These are phyloP conservation scores for Bugulina stolonifera DNA, from an alignment of 2,888 invertebrate genomes.

Conservation along the genomic window DNA sequence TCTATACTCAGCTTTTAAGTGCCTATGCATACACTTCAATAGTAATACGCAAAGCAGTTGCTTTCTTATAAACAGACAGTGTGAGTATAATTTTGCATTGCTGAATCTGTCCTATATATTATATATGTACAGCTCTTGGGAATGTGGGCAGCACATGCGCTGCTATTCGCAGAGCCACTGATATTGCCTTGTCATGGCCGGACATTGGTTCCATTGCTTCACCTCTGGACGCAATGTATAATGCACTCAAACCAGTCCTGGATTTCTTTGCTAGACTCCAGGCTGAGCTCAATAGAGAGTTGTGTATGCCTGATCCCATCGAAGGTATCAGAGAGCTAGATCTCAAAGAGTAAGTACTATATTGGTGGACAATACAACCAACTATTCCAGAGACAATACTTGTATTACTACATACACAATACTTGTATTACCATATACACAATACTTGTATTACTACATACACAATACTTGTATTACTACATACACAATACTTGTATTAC, in stretches of 20 bases:
- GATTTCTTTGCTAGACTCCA: neutral
- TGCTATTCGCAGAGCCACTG: neutral
- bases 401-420: no score
- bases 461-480: no score
- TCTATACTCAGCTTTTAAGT: no score
- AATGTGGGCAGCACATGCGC: neutral
- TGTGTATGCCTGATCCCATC: neutral
- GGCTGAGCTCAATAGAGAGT: neutral
- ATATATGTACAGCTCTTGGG: neutral
- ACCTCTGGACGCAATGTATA: neutral
- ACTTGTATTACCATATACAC: no score
- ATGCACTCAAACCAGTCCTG: neutral
- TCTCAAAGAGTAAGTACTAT: neutral
- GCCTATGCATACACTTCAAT: no score
- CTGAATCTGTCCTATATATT: neutral
- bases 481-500: no score
- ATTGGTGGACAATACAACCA: no score
- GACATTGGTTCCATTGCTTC: neutral
- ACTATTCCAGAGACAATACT: no score
- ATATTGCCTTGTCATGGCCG: neutral
- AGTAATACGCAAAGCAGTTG: no score
- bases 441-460: no score
- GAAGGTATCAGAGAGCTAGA: neutral
- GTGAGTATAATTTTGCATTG: no score
- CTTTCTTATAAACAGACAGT: no score